Conservation (phyloP, 1,140 invertebrate species). For the Diorhabda carinulata region DNA sequence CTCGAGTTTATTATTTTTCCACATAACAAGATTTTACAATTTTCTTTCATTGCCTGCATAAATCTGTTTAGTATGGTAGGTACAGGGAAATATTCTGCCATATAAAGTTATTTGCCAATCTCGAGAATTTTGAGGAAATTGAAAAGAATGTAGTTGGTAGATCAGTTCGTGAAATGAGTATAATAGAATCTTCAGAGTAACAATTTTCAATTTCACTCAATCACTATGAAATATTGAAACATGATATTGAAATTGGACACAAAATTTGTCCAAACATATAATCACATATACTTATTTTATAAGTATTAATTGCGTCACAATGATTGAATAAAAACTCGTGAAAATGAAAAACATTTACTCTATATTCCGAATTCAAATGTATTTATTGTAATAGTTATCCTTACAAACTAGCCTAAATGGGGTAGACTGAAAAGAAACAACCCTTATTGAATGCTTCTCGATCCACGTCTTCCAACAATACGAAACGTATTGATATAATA, state of each 20-base stretch:
- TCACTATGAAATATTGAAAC: no score
- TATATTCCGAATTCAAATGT: no score
- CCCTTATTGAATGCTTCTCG: not conserved
- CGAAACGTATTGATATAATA: not conserved
- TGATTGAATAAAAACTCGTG: no score
- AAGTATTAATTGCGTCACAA: no score
- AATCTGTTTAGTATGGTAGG: slow-evolving; percentile 4
- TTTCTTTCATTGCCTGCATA: slow-evolving; percentile 21
- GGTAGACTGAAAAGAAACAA: not conserved
- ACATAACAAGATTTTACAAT: slow-evolving; percentile 22
- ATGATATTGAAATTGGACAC: no score
- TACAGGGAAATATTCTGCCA: not conserved
- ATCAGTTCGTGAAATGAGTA: not conserved
- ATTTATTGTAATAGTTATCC: not conserved
- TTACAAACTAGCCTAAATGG: not conserved
- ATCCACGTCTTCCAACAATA: not conserved
- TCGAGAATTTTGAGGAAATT: slow-evolving; percentile 15
- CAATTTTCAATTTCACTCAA: no score
- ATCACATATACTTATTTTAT: no score
- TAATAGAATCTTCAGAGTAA: no score
- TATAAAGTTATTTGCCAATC: slow-evolving; percentile 6
- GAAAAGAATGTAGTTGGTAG: slow-evolving; percentile 8
- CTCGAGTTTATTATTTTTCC: not conserved
- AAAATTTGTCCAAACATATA: no score
- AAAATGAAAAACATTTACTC: no score